Conservation (phyloP, 37 sponge, comb jelly and placozoan species). For the Bolinopsis microptera region DNA sequence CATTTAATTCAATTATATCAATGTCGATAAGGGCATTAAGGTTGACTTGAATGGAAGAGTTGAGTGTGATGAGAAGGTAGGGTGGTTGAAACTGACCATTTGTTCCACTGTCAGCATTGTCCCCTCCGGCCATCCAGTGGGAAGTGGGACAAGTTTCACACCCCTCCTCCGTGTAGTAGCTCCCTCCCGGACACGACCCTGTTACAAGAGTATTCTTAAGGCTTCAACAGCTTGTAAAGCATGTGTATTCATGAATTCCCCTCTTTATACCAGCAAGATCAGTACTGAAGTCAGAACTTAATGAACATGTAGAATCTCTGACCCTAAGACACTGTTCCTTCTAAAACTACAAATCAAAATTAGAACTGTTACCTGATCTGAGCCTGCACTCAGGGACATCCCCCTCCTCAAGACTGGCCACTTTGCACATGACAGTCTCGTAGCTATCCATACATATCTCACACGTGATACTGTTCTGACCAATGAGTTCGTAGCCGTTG, state of each 20-base stretch:
- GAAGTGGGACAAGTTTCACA: neutral
- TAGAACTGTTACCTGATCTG: slow-evolving; percentile 6
- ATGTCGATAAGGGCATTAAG: no score
- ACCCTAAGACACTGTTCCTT: no score
- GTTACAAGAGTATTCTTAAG: neutral
- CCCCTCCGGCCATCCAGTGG: neutral
- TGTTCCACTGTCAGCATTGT: neutral
- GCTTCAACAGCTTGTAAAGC: neutral
- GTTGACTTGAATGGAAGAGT: no score
- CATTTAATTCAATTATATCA: no score
- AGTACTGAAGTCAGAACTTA: no score
- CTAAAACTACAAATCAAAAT: no score
- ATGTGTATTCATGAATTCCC: no score
- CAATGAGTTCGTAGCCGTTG: slow-evolving; percentile 2
- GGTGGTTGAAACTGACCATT: neutral
- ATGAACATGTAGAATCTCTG: no score
- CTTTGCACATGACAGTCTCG: neutral
- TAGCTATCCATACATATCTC: slow-evolving; percentile 6
- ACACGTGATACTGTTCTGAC: neutral
- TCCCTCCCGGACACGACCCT: slow-evolving; percentile 12
- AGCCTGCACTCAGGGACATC: neutral
- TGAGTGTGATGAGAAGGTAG: no score
- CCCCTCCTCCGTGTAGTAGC: neutral
- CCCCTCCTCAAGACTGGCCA: neutral
- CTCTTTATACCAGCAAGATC: no score